Conservation (phyloP, 92 coral and sea anemone genomes). For the Pocillopora grandis region DNA sequence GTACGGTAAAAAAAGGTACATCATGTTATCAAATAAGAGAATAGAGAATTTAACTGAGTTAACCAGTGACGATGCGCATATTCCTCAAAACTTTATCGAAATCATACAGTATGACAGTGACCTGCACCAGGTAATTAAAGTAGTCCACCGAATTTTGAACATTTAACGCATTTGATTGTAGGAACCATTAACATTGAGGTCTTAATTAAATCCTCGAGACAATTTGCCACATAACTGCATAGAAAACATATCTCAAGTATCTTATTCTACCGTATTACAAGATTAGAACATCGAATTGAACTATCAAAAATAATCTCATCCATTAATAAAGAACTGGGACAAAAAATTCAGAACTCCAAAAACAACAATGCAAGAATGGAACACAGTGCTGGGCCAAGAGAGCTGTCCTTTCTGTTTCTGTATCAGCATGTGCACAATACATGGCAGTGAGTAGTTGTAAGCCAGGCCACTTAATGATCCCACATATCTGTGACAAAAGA, state of each 20-base stretch:
- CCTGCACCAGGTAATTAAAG: too few species aligned
- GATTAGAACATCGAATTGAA: too few species aligned
- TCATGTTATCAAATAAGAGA: too few species aligned
- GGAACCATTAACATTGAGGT: not conserved
- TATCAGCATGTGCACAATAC: slow-evolving; percentile 75
- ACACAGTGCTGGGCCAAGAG: slow-evolving; percentile 51
- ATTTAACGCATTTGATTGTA: not conserved
- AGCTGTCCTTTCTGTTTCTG: slow-evolving; percentile 56
- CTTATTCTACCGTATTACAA: too few species aligned
- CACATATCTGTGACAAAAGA: slow-evolving; percentile 58
- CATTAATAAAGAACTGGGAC: slow-evolving; percentile 67
- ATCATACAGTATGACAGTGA: too few species aligned
- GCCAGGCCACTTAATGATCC: slow-evolving; percentile 95
- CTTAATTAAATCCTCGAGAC: not conserved
- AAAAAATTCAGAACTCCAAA: slow-evolving; percentile 83
- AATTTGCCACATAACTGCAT: too few species aligned
- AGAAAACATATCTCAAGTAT: too few species aligned
- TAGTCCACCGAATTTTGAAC: not conserved
- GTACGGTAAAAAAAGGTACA: too few species aligned
- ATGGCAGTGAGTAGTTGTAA: slow-evolving; percentile 90
- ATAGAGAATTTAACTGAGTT: too few species aligned
- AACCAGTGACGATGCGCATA: too few species aligned
- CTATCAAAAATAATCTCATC: not conserved
- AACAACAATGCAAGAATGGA: slow-evolving; percentile 71
- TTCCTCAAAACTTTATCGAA: too few species aligned